phyloP scores from a whole-genome alignment of 2,888 invertebrate genomes.

The Punctoribates punctum region DNA sequence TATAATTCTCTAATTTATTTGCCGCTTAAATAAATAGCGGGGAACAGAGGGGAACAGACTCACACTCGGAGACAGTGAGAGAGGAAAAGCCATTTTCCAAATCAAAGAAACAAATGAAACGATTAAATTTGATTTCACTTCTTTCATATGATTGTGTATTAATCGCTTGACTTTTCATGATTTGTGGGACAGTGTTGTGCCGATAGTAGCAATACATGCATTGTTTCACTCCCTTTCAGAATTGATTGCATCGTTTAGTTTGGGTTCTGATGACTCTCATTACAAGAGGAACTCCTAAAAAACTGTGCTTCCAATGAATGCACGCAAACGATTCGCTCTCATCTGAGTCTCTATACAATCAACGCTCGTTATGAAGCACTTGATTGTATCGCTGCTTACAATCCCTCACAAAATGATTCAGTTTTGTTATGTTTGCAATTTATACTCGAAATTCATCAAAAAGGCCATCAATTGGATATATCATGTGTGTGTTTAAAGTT shows the following conservation, averaged over 20 bases:
- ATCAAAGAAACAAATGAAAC: slow-evolving; percentile 3
- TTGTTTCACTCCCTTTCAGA: slow-evolving; percentile 27
- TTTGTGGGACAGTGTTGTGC: neutral
- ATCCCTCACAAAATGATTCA: too few relatives aligned
- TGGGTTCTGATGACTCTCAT: neutral
- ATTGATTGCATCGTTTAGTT: slow-evolving; percentile 35
- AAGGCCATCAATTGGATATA: too few relatives aligned
- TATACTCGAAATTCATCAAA: too few relatives aligned
- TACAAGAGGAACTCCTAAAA: neutral
- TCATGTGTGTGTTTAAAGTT: too few relatives aligned
- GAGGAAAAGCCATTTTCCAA: neutral
- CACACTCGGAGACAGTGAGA: neutral
- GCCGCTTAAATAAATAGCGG: slow-evolving; percentile 6
- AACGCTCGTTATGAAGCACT: neutral
- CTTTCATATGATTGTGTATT: neutral
- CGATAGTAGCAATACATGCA: neutral
- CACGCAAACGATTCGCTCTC: slow-evolving; percentile 26
- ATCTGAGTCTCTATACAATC: slow-evolving; percentile 13
- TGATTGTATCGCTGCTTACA: neutral
- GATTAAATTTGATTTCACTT: neutral
- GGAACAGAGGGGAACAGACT: neutral
- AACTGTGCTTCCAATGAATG: neutral
- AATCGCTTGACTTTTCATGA: slow-evolving; percentile 11
- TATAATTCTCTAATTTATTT: neutral
- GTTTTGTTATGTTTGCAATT: too few relatives aligned